Evolutionary conservation across 2,797 vertebrate species (phyloP).

Genomic region (Tarsius wallacei): DNA sequence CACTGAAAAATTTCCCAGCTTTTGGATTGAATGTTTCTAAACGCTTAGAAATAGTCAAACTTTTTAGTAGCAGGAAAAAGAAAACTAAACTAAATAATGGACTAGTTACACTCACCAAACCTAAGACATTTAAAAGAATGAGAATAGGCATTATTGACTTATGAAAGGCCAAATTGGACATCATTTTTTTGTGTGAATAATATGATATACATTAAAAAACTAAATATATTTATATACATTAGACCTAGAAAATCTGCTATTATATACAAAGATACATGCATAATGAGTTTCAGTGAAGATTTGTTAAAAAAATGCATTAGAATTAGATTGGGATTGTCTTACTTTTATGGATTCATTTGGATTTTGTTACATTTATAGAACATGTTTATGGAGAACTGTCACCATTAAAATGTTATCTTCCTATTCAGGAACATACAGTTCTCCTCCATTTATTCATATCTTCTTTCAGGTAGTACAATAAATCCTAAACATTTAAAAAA

Average conservation of each 20-base stretch:
- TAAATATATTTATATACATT: slow-evolving; percentile 9
- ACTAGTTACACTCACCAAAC: not conserved
- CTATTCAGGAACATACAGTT: slow-evolving; percentile 20
- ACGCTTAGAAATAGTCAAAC: not conserved
- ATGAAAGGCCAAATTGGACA: not conserved
- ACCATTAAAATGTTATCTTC: slow-evolving; percentile 18
- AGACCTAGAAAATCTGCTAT: slow-evolving; percentile 10
- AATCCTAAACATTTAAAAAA: not conserved
- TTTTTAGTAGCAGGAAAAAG: not conserved
- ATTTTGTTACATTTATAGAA: not conserved
- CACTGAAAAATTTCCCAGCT: not conserved
- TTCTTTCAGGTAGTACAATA: not conserved
- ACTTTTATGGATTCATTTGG: not conserved
- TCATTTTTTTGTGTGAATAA: slow-evolving; percentile 34
- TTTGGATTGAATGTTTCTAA: not conserved
- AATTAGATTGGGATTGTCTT: not conserved
- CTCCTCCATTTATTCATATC: not conserved
- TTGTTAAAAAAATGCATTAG: not conserved
- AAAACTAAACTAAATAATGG: not conserved
- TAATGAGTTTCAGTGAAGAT: not conserved
- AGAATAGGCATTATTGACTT: not conserved
- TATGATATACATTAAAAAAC: not conserved
- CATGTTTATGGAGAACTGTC: not conserved
- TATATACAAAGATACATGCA: not conserved
- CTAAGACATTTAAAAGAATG: not conserved